Evolutionary conservation across 2,888 invertebrate species (phyloP), one percentile per base, ranked within the genome.

Genomic region (Tuberolachnus salignus): DNA sequence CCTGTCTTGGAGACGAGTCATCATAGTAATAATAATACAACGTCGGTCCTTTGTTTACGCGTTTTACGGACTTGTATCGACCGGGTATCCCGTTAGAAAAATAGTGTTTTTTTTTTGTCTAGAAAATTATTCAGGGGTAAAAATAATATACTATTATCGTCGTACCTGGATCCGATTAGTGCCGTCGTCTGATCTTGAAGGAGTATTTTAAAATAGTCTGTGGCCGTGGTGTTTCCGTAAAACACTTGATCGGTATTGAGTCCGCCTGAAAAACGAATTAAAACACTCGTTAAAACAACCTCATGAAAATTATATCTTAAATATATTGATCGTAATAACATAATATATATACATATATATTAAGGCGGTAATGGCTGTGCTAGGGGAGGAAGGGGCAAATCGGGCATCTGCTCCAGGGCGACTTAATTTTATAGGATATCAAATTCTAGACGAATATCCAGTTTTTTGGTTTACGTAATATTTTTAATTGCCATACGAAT

Each of bases 121-220:
- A 34, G 34, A 34, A 34, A 44, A 42, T 11, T 57, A 53, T 16
- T n/a, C n/a, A 6, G 57, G n/a, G 19, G 26, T 26, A 2, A n/a
- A 67, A 67, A 51, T 34, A 16, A 70, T 21, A 11, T 14, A n/a
- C n/a, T n/a, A n/a, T n/a, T n/a, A 71, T 26, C 16, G 78, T 84
- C 88, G 88, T 88, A 94, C 94, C 93, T 92, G 84, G 95, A 96
- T 83, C 97, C 97, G 84, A 97, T 90, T 84, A 97, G 89, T 84
- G 97, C 89, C 81, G 92, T 92, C 85, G 91, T 91, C 84, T 93
- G 91, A 86, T 95, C 93, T 86, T 92, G 91, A 87, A 94, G 92
- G 86, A 97, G 89, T 85, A 97, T 89, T 86, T 93, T 93, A 88
- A 97, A 97, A 87, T 94, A 92, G 86, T 96, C 94, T 84, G 90